These are phyloP conservation scores for Coleophora flavipennella DNA, from an alignment of 2,888 invertebrate genomes.

Conservation along the genomic window DNA sequence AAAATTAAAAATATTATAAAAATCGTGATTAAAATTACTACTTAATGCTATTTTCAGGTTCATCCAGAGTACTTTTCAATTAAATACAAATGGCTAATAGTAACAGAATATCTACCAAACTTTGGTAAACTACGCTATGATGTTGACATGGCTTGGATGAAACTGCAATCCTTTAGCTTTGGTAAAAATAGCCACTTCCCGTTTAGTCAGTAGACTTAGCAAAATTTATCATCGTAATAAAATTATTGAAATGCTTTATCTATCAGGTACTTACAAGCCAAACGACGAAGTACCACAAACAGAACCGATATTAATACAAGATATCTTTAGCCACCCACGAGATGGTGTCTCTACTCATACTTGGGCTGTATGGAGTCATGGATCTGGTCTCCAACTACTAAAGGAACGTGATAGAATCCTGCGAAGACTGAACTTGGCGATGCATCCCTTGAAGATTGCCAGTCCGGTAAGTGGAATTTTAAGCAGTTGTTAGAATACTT, in stretches of 20 bases:
- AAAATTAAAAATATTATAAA: too few species aligned
- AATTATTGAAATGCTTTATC: not conserved
- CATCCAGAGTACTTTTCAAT: slow-evolving; percentile 29
- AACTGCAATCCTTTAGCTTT: not conserved
- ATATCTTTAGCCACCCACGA: slow-evolving; percentile 39
- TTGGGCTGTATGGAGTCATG: slow-evolving; percentile 40
- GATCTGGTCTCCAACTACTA: slow-evolving; percentile 25
- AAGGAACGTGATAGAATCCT: slow-evolving; percentile 29
- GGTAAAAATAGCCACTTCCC: not conserved
- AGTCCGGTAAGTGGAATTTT: slow-evolving; percentile 34
- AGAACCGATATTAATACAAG: slow-evolving; percentile 23
- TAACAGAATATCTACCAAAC: slow-evolving; percentile 28
- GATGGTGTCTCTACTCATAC: slow-evolving; percentile 29
- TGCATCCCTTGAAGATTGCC: slow-evolving; percentile 38
- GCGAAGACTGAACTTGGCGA: slow-evolving; percentile 35
- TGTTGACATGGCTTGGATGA: slow-evolving; percentile 29
- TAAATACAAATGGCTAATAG: slow-evolving; percentile 44
- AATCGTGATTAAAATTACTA: not conserved
- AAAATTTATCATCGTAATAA: not conserved
- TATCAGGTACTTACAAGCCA: not conserved
- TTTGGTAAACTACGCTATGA: slow-evolving; percentile 35
- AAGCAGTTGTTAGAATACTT: too few species aligned
- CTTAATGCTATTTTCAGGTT: slow-evolving; percentile 25
- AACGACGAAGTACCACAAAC: not conserved
- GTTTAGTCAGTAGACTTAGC: not conserved